Conservation (phyloP, 2,888 invertebrate genomes). For the Chrysomela aeneicollis region DNA sequence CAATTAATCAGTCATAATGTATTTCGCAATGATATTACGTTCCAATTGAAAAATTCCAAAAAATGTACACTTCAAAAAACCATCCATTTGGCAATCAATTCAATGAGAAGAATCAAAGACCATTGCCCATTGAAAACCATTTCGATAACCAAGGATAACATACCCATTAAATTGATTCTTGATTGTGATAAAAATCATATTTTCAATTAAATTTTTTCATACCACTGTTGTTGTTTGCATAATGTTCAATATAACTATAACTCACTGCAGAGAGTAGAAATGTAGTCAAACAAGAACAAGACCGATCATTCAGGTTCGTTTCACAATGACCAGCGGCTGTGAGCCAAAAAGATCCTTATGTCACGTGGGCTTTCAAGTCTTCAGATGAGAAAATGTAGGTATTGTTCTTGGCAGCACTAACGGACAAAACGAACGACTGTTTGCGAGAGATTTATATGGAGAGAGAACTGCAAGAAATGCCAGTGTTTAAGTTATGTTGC, state of each 20-base stretch:
- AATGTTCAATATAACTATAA: background rate
- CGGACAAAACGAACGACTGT: constrained; percentile 23
- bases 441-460: constrained; percentile 14
- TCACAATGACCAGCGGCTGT: constrained; percentile 23
- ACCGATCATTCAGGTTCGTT: constrained; percentile 19
- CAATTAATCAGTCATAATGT: too few species aligned
- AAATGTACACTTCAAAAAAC: too few species aligned
- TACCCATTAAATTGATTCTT: too few species aligned
- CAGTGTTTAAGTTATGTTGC: constrained; percentile 18
- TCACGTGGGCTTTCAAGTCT: constrained; percentile 34
- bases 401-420: constrained; percentile 23
- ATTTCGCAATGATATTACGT: too few species aligned
- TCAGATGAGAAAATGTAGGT: constrained; percentile 20
- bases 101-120: too few species aligned
- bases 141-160: too few species aligned
- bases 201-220: too few species aligned
- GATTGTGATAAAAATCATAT: too few species aligned
- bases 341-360: constrained; percentile 31
- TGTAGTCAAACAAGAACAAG: constrained; percentile 28
- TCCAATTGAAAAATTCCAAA: too few species aligned
- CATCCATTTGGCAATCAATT: too few species aligned
- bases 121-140: too few species aligned
- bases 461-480: constrained; percentile 2
- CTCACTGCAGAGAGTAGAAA: constrained; percentile 5
- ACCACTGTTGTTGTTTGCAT: background rate